Percentiles rank a stretch among this genome's conserved stretches.
These are phyloP conservation scores for Anagrus nilaparvatae DNA, from an alignment of 1,140 invertebrate species.

Conservation along the genomic window DNA sequence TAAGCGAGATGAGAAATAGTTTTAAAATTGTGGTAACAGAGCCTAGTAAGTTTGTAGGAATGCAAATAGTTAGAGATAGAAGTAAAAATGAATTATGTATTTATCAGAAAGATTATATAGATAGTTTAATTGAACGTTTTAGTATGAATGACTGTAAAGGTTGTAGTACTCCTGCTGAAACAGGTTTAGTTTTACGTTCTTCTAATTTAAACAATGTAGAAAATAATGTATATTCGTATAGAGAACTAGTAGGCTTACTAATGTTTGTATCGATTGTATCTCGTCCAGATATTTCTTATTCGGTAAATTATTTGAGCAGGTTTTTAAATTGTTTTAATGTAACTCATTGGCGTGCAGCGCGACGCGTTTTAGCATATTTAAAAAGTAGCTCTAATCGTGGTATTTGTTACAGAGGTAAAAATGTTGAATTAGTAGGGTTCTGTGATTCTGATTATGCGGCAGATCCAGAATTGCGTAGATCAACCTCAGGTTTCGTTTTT, in stretches of 20 bases:
- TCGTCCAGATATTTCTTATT: not conserved
- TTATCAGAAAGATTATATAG: constrained; percentile 15
- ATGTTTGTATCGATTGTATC: not conserved
- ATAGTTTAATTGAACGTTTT: constrained; percentile 14
- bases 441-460: constrained; percentile 17
- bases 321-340: not conserved
- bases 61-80: constrained; percentile 21
- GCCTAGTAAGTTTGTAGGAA: constrained; percentile 19
- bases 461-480: constrained; percentile 15
- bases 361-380: not conserved
- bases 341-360: not conserved
- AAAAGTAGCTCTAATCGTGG: not conserved
- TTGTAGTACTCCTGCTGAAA: constrained; percentile 12
- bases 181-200: constrained; percentile 1
- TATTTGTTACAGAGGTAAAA: not conserved
- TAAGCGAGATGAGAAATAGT: constrained; percentile 15
- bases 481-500: constrained; percentile 27
- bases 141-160: constrained; percentile 11
- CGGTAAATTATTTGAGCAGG: not conserved
- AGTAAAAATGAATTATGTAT: constrained; percentile 14
- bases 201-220: not conserved
- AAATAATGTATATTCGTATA: not conserved
- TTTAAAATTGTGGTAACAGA: constrained; percentile 19
- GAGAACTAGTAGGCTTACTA: not conserved
- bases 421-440: not conserved